Conservation (phyloP, 2,797 vertebrate genomes). For the Sebastiscus albofasciatus region DNA sequence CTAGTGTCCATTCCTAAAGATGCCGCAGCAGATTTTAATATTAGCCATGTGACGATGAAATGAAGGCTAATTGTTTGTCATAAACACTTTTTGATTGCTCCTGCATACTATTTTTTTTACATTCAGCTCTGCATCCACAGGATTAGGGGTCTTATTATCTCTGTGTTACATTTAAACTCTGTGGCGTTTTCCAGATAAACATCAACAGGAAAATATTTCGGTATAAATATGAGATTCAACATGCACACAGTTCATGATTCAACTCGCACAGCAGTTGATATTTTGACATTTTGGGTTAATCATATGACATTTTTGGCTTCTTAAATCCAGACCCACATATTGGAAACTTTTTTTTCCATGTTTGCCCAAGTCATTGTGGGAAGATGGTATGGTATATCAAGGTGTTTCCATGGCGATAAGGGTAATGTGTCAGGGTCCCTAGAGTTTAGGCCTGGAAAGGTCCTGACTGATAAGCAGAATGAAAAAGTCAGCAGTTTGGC, state of each 20-base stretch:
- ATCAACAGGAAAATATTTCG: conserved; percentile 23
- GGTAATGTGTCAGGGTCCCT: conserved; percentile 71
- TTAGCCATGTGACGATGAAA: neutral
- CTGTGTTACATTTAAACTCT: conserved; percentile 7
- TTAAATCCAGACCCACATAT: conserved; percentile 65
- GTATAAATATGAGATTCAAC: neutral
- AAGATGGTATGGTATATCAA: conserved; percentile 71
- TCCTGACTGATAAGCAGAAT: conserved; percentile 78
- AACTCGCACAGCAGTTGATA: conserved; percentile 48
- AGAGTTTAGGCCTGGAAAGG: conserved; percentile 75
- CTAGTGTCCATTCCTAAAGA: neutral
- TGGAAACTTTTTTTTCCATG: conserved; percentile 61
- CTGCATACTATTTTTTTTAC: neutral
- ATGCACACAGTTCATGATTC: conserved; percentile 20
- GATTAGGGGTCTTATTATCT: neutral
- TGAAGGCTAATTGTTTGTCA: neutral
- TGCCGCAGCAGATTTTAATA: neutral
- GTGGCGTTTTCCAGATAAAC: conserved; percentile 11
- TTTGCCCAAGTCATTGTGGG: conserved; percentile 65
- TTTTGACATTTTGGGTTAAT: conserved; percentile 68
- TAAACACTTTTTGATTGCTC: neutral
- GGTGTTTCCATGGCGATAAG: conserved; percentile 80
- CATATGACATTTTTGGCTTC: conserved; percentile 60
- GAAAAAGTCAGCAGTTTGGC: conserved; percentile 80
- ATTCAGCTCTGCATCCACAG: conserved; percentile 1